Evolutionary conservation across 1,140 invertebrate species (phyloP), one percentile per base, ranked within the genome.

Genomic region (Apis cerana): DNA sequence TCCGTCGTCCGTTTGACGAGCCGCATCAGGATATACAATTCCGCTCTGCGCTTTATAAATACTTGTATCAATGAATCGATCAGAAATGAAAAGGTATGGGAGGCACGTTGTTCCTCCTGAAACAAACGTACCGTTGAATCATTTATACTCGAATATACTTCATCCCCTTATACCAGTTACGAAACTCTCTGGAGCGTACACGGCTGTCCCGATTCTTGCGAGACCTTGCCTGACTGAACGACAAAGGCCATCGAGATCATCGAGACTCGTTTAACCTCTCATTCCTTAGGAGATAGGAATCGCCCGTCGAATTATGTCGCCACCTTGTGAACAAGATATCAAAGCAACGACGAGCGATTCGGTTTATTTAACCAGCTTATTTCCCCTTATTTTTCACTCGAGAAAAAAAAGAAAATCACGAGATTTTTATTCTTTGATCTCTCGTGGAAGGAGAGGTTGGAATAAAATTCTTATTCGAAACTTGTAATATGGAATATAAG

Each of bases 41-140:
- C 56, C 21, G 50, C 27, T 76, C 21, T 56, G n/a, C 17, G 33
- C 69, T 68, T 64, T 52, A 52, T 15, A 78, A 27, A 23, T 70
- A 59, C 56, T 23, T 80, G 65, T 27, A 61, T 85, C 81, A 78
- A 67, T 61, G 17, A 56, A 70, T 10, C 17, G 43, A 17, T 50
- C 27, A 48, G 23, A 71, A 21, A 43, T 23, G 27, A 61, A 59
- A 23, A 83, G n/a, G 79, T 23, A 75, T 48, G 72, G 56, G 64
- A 61, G 27, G 74, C 23, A 75, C 21, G 72, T 59, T 56, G 65
- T 58, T n/a, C 27, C 56, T n/a, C n/a, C 33, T 23, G 23, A 62
- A 75, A 74, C 11, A 85, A 59, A 64, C 72, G 64, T 23, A 58
- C 82, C 52, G 64, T 85, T 85, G 74, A 86, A 77, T 85, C 77